Base-by-base conservation (phyloP, 1,140 invertebrate species). In the Ceratosolen fusciceps region DNA sequence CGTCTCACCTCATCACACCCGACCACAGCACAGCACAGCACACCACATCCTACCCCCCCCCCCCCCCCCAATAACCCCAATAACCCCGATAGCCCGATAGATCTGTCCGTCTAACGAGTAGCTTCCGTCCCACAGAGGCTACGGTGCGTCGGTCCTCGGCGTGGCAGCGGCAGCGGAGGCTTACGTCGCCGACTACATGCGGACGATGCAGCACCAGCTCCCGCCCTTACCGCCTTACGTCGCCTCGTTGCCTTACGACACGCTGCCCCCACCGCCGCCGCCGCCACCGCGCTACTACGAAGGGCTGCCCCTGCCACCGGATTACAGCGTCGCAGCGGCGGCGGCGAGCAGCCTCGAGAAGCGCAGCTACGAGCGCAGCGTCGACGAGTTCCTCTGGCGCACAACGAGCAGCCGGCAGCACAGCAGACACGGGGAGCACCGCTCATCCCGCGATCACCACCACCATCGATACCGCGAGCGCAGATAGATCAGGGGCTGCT, bases 361-460 rank as follows among this genome's bases (percentile, higher is more conserved):
- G 83, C 92, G 95, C 39, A 95, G 94, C 39, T 97, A 97, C 89
- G 96, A 98, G 86, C 93, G 96, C 65, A 96, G 96, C 77, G 96
- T 98, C 39, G 96, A 97, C 88, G 96, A 97, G 86, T 97, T 97
- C 87, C 90, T 97, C 62, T 95, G 96, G 92, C 93, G 96, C 85
- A 97, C 96, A 8, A 83, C 89, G 0, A 88, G 86, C 82, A 80
- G 79, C 29, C 70, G 77, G 19, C 65, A 56, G 16, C 62, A 75
- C 31, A 62, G 65, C 29, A 85, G 88, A 2, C 88, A 88, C 26
- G 83, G 83, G 67, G 84, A 87, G 21, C 88, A 90, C 52, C 85
- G 89, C 67, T 88, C 89, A 2, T 90, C 89, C 0, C 88, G 88
- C 12, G 88, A 90, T 84, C 88, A 90, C 82, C 88, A 90, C 83